Base-by-base conservation (phyloP, 2,113 vertebrate genomes). In the Podarcis raffonei region DNA sequence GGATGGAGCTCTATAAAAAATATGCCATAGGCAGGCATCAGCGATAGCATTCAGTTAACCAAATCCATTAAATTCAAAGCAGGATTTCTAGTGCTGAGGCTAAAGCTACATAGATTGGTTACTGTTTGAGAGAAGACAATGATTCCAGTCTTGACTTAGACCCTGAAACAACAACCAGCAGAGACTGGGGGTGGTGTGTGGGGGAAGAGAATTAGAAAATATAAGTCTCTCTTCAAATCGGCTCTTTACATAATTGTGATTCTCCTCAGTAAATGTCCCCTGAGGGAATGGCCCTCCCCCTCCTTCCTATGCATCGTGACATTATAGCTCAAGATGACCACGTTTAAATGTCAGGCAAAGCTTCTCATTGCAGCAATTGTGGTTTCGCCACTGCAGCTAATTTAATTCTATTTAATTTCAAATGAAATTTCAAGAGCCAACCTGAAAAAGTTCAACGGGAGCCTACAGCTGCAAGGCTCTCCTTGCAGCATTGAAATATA, bases 361-460 rank as follows among this genome's bases (percentile, higher is more conserved):
- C 94, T 94, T 96, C 94, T 95, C 90, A 93, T 90, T 95, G 89
- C 92, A 96, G 92, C 69, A 35, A 87, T 90, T 89, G 94, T 81
- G 90, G 91, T 91, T 95, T 94, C 77, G 4, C 94, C 86, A 94
- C 95, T 91, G 83, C 91, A 94, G 93, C 92, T 96, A 92, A 96
- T 95, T 96, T 95, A 79, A 96, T 96, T 96, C 93, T 91, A 96
- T 95, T 96, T 95, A 81, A 97, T 96, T 96, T 94, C 93, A 89
- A 96, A 92, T 66, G 74, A 87, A 83, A 94, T 94, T 94, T 88
- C 85, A 86, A 94, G 94, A 95, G 86, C 93, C 88, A 93, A 84
- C 83, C 85, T 32, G 68, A 23, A 22, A 65, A 48, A 35, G 91
- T 94, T 95, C 91, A 88, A 78, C 42, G 42, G 87, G 59, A 88